phyloP scores from a whole-genome alignment of 2,113 vertebrate species.

The Indicator indicator region DNA sequence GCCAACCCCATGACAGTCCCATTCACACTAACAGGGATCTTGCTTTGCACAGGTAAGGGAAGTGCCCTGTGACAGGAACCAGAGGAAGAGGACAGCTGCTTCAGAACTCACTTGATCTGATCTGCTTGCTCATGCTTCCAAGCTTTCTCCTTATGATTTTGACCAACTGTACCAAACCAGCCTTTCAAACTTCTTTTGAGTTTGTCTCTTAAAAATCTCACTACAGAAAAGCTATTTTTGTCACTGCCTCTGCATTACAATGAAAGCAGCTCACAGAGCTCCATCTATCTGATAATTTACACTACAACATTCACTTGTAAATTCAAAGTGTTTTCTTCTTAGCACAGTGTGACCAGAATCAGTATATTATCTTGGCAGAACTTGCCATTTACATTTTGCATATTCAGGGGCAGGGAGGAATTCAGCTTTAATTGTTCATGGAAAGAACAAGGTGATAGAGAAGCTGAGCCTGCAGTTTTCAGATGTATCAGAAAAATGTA shows the following conservation, averaged over 20 bases:
- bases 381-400: neutral
- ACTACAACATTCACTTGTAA: neutral
- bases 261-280: neutral
- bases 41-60: neutral
- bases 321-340: neutral
- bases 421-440: neutral
- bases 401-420: neutral
- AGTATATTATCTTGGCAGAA: neutral
- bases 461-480: slow-evolving; percentile 28
- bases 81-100: neutral
- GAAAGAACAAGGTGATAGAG: neutral
- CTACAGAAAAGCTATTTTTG: neutral
- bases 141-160: neutral
- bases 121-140: neutral
- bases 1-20: neutral
- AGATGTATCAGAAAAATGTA: neutral
- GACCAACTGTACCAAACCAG: neutral
- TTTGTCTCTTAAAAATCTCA: neutral
- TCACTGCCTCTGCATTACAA: neutral
- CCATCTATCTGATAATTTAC: neutral
- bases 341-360: neutral
- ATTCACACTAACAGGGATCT: neutral
- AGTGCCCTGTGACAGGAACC: neutral
- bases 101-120: neutral
- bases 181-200: neutral